These are phyloP conservation scores for Chloroclysta siterata DNA, from an alignment of 2,888 invertebrate species.

Conservation along the genomic window DNA sequence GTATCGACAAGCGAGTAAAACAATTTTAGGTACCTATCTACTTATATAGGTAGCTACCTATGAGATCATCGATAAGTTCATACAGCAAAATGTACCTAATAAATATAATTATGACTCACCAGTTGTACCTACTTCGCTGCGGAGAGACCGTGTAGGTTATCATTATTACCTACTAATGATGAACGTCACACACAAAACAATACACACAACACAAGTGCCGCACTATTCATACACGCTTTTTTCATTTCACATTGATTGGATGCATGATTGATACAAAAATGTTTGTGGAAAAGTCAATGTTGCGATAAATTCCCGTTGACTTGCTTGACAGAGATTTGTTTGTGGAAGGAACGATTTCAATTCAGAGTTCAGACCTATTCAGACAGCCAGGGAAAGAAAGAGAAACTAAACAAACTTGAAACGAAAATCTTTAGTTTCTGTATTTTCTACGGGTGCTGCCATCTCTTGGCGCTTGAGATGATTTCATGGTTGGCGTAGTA, in stretches of 20 bases:
- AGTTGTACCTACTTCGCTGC: constrained; percentile 66
- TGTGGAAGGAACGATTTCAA: constrained; percentile 44
- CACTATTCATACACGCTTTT: constrained; percentile 53
- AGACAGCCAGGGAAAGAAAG: constrained; percentile 52
- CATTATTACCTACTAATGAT: constrained; percentile 63
- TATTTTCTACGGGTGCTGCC: constrained; percentile 57
- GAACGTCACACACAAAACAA: constrained; percentile 73
- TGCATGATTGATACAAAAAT: constrained; percentile 33
- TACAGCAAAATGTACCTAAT: constrained; percentile 71
- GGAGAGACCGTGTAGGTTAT: constrained; percentile 81
- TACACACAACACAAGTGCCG: constrained; percentile 57
- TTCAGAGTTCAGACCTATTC: constrained; percentile 14
- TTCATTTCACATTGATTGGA: constrained; percentile 49
- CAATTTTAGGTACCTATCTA: constrained; percentile 13
- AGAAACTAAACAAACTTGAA: constrained; percentile 65
- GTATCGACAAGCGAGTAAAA: too few relatives aligned
- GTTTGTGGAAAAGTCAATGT: constrained; percentile 26
- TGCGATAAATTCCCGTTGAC: constrained; percentile 16
- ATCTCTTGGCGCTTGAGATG: constrained; percentile 56
- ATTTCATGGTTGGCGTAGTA: constrained; percentile 22
- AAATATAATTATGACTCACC: constrained; percentile 86
- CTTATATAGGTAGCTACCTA: constrained; percentile 47
- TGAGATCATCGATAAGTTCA: constrained; percentile 82
- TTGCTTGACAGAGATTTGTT: constrained; percentile 39
- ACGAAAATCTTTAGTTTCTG: constrained; percentile 45